A percentile compares a stretch with the other conserved stretches of the same genome.
phyloP scores from a whole-genome alignment of 2,797 vertebrate species.

The Mionectes olivaceus region DNA sequence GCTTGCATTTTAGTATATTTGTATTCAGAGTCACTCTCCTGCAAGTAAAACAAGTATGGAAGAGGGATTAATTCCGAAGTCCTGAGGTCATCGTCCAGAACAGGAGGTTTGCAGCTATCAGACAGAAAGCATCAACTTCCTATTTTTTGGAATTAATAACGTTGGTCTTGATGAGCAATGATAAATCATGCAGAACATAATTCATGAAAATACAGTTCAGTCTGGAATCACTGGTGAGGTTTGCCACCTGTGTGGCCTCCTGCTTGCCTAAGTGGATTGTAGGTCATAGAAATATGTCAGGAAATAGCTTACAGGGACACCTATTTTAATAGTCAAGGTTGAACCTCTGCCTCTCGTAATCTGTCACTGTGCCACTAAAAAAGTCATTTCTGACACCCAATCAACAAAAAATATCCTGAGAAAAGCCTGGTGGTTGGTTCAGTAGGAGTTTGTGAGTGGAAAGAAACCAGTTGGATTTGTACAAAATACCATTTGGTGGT shows the following conservation, averaged over 20 bases:
- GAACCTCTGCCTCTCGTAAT: neutral
- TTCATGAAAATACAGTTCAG: neutral
- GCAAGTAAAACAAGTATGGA: neutral
- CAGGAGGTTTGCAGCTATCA: neutral
- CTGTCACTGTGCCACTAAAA: neutral
- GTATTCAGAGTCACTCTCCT: neutral
- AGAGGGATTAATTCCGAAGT: neutral
- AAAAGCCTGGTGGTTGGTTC: neutral
- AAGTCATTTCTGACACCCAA: neutral
- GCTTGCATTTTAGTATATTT: neutral
- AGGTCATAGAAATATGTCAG: neutral
- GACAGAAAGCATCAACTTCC: neutral
- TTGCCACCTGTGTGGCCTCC: neutral
- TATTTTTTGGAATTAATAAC: neutral
- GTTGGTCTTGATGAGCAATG: neutral
- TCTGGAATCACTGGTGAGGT: neutral
- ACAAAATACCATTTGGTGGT: neutral
- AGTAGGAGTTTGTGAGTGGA: neutral
- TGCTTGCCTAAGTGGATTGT: neutral
- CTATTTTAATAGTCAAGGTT: accelerated
- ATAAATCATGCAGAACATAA: neutral
- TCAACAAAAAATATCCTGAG: neutral
- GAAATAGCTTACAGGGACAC: neutral
- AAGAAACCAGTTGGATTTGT: neutral
- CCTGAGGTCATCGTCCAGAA: accelerated